Conservation (phyloP, 2,797 vertebrate genomes). For the Danio kyathit region DNA sequence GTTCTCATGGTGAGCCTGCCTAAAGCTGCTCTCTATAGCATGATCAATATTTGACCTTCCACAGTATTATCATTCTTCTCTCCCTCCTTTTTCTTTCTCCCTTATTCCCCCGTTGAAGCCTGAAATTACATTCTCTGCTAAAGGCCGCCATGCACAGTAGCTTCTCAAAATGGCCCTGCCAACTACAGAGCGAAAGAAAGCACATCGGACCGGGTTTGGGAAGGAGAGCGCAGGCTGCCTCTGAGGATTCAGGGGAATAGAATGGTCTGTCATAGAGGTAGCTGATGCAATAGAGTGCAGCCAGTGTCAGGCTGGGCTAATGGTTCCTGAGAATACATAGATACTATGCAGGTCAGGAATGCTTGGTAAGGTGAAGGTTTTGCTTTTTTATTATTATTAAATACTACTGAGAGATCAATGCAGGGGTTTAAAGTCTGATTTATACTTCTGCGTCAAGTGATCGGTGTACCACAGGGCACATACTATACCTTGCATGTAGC, state of each 20-base stretch:
- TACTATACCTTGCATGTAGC: no score
- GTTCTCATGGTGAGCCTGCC: constrained; percentile 52
- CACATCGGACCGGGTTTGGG: constrained; percentile 50
- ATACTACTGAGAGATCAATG: neutral
- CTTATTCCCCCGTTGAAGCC: constrained; percentile 67
- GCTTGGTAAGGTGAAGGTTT: neutral
- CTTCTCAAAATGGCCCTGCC: constrained; percentile 59
- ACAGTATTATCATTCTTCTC: constrained; percentile 54
- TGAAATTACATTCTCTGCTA: constrained; percentile 74
- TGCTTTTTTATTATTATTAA: constrained; percentile 14
- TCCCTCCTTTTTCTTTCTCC: constrained; percentile 34
- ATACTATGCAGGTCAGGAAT: neutral
- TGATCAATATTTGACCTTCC: constrained; percentile 72
- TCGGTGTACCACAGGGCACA: no score
- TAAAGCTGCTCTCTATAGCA: constrained; percentile 66
- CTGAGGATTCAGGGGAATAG: constrained; percentile 50
- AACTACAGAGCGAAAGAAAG: constrained; percentile 44
- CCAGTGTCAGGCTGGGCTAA: constrained; percentile 25
- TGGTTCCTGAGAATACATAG: constrained; percentile 13
- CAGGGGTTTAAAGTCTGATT: neutral
- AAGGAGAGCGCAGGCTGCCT: constrained; percentile 32
- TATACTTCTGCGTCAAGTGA: no score
- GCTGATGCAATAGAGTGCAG: constrained; percentile 33
- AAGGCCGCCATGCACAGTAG: constrained; percentile 72
- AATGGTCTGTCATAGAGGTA: constrained; percentile 30